Base-by-base conservation (phyloP, 2,113 vertebrate species). In the Channa argus region DNA sequence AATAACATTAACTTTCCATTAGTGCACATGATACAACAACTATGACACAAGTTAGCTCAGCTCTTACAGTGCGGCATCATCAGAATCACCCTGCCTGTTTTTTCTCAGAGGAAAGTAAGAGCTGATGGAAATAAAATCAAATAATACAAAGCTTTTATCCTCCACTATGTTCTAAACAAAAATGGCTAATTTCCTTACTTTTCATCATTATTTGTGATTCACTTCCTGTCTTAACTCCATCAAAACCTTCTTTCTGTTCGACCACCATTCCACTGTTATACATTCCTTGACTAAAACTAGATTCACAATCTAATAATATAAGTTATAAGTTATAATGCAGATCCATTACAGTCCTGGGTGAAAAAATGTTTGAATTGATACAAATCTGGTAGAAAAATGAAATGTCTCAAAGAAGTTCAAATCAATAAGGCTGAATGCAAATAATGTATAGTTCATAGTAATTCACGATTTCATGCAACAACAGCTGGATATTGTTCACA, bases 81-180 rank as follows among this genome's bases (percentile, higher is more conserved):
- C 58, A 74, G 55, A 63, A 39, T 24, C 15, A 24, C 36, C 55
- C 45, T 9, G 38, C 44, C 41, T 10, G 47, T 74, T 55, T 15
- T 43, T 15, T 60, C 63, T 36, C n/a, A 60, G 41, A 34, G 10
- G 49, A 74, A 6, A 64, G 24, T 13, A 5, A 66, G 52, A 63
- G 51, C 64, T 63, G 43, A 76, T 72, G 75, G 75, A 71, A 4
- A 55, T 5, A 6, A 66, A 77, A 80, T 80, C 38, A 58, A 85
- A 85, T 74, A 2, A 73, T 6, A 50, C 8, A 14, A 66, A 74
- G 24, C 79, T 77, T 74, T 87, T 71, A 82, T 39, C 36, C 34
- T 33, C 52, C 12, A 41, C 13, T 50, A 3, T 2, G 24, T 24
- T 55, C 49, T 56, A 49, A 62, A 74, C 24, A 56, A 41, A 44